A percentile compares a stretch with the other conserved stretches of the same genome.
These are phyloP conservation scores for Disparrhopalites patrizii DNA, from an alignment of 2,888 invertebrate genomes.

Conservation along the genomic window DNA sequence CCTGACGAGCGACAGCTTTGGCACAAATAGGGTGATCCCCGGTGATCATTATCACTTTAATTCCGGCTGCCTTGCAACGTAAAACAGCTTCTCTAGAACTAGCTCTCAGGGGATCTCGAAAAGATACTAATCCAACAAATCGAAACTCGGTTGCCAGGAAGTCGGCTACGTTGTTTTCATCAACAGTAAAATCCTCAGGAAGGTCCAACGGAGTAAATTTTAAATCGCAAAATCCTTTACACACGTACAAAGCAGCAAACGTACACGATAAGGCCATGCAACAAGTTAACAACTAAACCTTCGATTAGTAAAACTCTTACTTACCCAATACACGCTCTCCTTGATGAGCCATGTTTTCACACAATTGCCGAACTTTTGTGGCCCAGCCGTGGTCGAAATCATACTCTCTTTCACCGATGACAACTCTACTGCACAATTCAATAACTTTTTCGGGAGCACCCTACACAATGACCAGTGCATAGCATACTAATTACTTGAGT, in stretches of 20 bases:
- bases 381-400: constrained; percentile 57
- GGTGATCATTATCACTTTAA: constrained; percentile 73
- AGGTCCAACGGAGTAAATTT: constrained; percentile 53
- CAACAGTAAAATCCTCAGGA: constrained; percentile 57
- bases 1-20: constrained; percentile 67
- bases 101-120: constrained; percentile 68
- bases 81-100: constrained; percentile 67
- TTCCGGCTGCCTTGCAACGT: constrained; percentile 69
- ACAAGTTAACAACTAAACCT: background rate
- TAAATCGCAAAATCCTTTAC: constrained; percentile 53
- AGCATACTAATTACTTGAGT: background rate
- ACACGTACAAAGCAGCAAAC: background rate
- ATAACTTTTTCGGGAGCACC: constrained; percentile 68
- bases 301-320: constrained; percentile 27
- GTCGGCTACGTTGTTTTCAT: constrained; percentile 60
- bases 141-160: constrained; percentile 63
- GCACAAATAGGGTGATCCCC: constrained; percentile 79
- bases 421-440: constrained; percentile 62
- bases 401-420: constrained; percentile 56
- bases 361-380: constrained; percentile 61
- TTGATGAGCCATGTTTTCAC: constrained; percentile 74
- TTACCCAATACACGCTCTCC: constrained; percentile 73
- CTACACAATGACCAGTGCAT: no score
- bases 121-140: constrained; percentile 65
- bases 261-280: background rate